Conservation (phyloP, 2,888 invertebrate genomes). For the Drosophila mettleri region DNA sequence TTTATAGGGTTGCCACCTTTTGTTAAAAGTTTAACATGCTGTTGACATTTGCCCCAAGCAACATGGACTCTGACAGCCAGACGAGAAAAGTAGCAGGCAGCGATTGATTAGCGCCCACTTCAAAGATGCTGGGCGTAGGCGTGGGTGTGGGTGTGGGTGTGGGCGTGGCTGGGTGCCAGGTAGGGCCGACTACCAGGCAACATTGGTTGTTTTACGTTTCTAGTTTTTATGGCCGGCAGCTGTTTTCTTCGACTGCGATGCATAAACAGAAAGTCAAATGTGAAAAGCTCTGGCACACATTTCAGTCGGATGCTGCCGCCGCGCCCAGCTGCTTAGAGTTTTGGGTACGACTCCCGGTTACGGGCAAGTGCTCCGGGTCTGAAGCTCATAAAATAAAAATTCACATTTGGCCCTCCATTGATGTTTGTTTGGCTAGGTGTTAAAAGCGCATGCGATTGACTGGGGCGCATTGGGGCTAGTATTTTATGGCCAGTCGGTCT, state of each 20-base stretch:
- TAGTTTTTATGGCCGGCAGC: constrained; percentile 48
- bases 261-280: constrained; percentile 40
- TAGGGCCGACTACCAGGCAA: constrained; percentile 7
- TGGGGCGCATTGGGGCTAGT: background rate
- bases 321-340: background rate
- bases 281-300: constrained; percentile 48
- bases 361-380: background rate
- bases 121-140: background rate
- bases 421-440: constrained; percentile 47
- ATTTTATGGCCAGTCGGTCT: constrained; percentile 5
- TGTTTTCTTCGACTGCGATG: constrained; percentile 24
- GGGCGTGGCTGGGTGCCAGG: constrained; percentile 1
- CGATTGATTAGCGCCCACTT: constrained; percentile 7
- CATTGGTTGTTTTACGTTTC: constrained; percentile 17
- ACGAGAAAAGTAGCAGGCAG: background rate
- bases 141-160: constrained; percentile 3
- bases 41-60: background rate
- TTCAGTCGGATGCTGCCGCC: constrained; percentile 29
- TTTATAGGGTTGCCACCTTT: background rate
- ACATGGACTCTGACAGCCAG: constrained; percentile 11
- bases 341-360: constrained; percentile 1
- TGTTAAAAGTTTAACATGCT: background rate
- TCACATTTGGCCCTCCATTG: constrained; percentile 42
- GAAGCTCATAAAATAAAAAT: constrained; percentile 40
- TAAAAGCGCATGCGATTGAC: constrained; percentile 14